Evolutionary conservation across 2,797 vertebrate genomes (phyloP), one percentile per base, ranked within the genome.

Genomic region (Sylvilagus floridanus): DNA sequence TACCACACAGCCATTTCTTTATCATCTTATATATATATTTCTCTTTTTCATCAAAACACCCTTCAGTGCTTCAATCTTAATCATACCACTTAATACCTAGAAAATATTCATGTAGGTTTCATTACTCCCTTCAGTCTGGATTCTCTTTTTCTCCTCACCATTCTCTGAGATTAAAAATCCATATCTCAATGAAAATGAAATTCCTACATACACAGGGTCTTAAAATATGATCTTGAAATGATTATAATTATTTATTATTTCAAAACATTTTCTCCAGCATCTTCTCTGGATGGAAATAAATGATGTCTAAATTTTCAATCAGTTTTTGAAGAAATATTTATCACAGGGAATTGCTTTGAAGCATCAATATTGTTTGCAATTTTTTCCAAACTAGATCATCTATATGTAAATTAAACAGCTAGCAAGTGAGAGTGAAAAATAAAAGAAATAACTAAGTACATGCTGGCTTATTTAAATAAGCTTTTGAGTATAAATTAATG

Each of bases 211-310:
- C 7, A 42, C 86, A 13, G 30, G 65, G 52, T 35, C n/a, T 75
- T 75, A 73, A 60, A 84, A 60, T 62, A 54, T 16, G 3, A 1
- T n/a, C 35, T 93, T 69, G 4, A 93, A 90, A 88, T 66, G 22
- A 68, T 83, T 92, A 42, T 28, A 62, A 81, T 71, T 88, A 75
- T 57, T 76, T 93, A 66, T 65, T 19, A 75, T 73, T 52, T 52
- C 10, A 19, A 82, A 88, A 62, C n/a, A 47, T 81, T 28, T 63
- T 75, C 24, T 54, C 57, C 37, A 8, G 11, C 2, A 90, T 6
- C 19, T 3, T 72, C 28, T 66, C 11, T 81, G 69, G 79, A 50
- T 47, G 32, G 30, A 88, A 85, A 94, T 1, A 69, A 92, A 72
- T 4, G 9, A 13, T 66, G 24, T 37, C 16, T 86, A 88, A 63